phyloP scores from a whole-genome alignment of 2,888 invertebrate species.

The Drosophila anceps region DNA sequence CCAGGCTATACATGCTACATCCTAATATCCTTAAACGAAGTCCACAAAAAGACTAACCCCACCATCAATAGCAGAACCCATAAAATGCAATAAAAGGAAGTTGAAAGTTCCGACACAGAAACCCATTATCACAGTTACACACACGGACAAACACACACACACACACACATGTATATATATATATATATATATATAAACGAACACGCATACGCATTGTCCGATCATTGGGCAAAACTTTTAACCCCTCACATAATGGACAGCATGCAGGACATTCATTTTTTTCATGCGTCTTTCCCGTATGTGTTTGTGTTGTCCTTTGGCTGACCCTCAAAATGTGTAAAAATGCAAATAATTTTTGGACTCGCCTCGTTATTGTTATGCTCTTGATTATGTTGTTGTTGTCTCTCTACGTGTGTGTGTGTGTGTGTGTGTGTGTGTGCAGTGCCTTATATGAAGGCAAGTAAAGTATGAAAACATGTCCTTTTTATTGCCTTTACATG shows the following conservation, averaged over 20 bases:
- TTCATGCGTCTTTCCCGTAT: constrained; percentile 35
- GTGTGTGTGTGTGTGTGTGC: constrained; percentile 26
- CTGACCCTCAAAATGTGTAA: constrained; percentile 81
- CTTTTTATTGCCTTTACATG: constrained; percentile 81
- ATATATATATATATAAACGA: neutral
- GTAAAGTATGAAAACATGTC: constrained; percentile 72
- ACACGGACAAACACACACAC: constrained; percentile 21
- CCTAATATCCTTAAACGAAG: constrained; percentile 48
- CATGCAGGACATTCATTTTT: constrained; percentile 74
- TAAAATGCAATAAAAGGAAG: constrained; percentile 82
- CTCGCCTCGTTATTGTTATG: constrained; percentile 76
- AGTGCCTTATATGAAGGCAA: constrained; percentile 29
- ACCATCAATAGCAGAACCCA: constrained; percentile 54
- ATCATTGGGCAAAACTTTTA: constrained; percentile 70
- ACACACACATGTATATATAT: too few relatives aligned
- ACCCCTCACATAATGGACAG: constrained; percentile 76
- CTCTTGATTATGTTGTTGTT: constrained; percentile 77
- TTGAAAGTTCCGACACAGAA: constrained; percentile 82
- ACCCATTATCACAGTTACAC: constrained; percentile 79
- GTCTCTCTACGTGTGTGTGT: constrained; percentile 19
- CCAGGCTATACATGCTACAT: constrained; percentile 16
- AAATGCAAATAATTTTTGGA: constrained; percentile 77
- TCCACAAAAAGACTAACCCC: constrained; percentile 30
- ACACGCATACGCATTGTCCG: constrained; percentile 52
- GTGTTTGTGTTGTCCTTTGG: constrained; percentile 61